phyloP scores from a whole-genome alignment of 2,113 vertebrate genomes.

The Lampris megalopsis region DNA sequence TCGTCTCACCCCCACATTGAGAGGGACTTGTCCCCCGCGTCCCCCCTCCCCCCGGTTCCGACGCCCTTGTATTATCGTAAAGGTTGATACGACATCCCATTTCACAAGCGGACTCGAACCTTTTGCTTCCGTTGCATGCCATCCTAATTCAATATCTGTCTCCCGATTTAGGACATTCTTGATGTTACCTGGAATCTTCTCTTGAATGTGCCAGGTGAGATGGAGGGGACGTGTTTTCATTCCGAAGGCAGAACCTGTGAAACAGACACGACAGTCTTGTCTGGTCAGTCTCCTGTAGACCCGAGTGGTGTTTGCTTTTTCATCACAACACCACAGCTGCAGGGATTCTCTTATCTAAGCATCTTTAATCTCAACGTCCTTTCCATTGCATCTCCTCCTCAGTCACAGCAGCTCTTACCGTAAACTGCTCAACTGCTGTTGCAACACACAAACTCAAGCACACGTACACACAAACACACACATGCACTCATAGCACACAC shows the following conservation, averaged over 20 bases:
- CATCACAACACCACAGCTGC: conserved; percentile 32
- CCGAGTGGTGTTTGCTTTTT: conserved; percentile 25
- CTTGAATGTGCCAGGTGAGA: background rate
- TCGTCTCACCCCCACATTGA: too few species aligned
- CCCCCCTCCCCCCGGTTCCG: too few species aligned
- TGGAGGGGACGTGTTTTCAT: conserved; percentile 42
- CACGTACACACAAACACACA: background rate
- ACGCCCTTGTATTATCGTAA: too few species aligned
- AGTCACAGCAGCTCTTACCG: background rate
- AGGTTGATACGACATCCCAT: too few species aligned
- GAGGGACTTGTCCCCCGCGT: too few species aligned
- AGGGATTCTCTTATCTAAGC: conserved; percentile 35
- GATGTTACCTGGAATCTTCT: background rate
- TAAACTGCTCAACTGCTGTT: background rate
- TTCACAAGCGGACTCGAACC: background rate
- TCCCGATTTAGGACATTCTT: background rate
- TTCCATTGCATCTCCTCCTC: background rate
- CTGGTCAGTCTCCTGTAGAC: conserved; percentile 13
- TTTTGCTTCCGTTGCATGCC: background rate
- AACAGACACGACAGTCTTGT: conserved; percentile 21
- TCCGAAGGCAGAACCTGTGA: conserved; percentile 49
- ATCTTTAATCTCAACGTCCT: background rate
- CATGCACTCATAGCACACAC: background rate
- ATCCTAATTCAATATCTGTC: background rate
- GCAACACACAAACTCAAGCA: background rate